phyloP scores from a whole-genome alignment of 2,888 invertebrate genomes.

The Chesias legatella region DNA sequence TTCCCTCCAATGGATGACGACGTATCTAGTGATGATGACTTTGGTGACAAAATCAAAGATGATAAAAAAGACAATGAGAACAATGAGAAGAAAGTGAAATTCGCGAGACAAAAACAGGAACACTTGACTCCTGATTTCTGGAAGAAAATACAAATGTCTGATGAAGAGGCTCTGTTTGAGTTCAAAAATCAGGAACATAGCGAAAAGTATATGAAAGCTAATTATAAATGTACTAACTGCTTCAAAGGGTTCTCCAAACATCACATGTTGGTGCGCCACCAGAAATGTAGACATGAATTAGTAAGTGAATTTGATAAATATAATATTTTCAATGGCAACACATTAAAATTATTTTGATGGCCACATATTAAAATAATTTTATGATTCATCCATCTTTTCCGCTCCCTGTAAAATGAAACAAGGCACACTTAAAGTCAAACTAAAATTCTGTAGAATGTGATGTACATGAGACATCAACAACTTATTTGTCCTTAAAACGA shows the following conservation, averaged over 20 bases:
- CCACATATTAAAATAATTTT: too few relatives aligned
- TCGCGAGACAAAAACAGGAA: constrained; percentile 17
- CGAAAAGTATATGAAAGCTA: constrained; percentile 48
- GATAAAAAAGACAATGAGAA: constrained; percentile 28
- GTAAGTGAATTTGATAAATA: constrained; percentile 33
- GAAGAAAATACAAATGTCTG: constrained; percentile 51
- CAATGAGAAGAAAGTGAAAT: constrained; percentile 41
- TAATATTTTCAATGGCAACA: too few relatives aligned
- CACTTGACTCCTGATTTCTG: constrained; percentile 42
- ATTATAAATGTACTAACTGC: constrained; percentile 57
- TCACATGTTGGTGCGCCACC: constrained; percentile 57
- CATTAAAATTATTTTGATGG: too few relatives aligned
- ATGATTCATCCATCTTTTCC: too few relatives aligned
- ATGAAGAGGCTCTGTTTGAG: constrained; percentile 56
- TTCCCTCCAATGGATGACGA: constrained; percentile 19
- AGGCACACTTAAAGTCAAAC: too few relatives aligned
- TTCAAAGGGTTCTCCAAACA: constrained; percentile 61
- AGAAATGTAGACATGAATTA: constrained; percentile 53
- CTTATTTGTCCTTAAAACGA: too few relatives aligned
- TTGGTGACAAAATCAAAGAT: constrained; percentile 16
- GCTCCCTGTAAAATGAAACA: too few relatives aligned
- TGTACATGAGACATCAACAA: too few relatives aligned
- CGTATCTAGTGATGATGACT: constrained; percentile 14
- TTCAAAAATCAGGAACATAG: constrained; percentile 47
- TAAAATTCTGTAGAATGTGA: too few relatives aligned